A percentile compares a stretch with the other conserved stretches of the same genome.
phyloP scores from a whole-genome alignment of 2,888 invertebrate genomes.

The Smittia sp. region DNA sequence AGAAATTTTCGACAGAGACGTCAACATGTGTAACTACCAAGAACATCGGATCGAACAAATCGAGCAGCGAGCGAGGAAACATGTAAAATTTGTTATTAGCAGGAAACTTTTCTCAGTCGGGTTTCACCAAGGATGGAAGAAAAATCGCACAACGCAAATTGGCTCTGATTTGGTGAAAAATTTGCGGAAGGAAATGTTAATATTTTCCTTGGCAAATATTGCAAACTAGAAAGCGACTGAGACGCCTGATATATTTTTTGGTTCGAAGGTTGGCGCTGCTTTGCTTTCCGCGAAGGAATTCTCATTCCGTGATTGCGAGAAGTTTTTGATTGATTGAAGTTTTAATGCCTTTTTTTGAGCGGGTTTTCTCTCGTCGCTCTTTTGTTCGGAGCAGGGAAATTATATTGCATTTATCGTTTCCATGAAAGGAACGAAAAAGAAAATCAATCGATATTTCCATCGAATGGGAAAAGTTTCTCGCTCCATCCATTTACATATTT shows the following conservation, averaged over 20 bases:
- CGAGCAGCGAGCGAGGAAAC: background rate
- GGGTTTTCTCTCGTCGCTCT: background rate
- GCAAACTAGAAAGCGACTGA: background rate
- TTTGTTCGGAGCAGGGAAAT: slow-evolving; percentile 27
- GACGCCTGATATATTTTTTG: background rate
- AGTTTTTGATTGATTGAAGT: slow-evolving; percentile 39
- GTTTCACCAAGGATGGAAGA: background rate
- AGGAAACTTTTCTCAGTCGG: background rate
- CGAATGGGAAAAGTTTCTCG: slow-evolving; percentile 18
- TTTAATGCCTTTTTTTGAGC: slow-evolving; percentile 35
- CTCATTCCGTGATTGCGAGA: slow-evolving; percentile 26
- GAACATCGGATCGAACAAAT: background rate
- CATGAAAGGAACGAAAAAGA: slow-evolving; percentile 4
- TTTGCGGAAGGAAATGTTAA: slow-evolving; percentile 35
- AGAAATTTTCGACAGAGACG: background rate
- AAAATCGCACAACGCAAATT: background rate
- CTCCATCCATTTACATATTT: slow-evolving; percentile 34
- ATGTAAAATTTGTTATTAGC: slow-evolving; percentile 1
- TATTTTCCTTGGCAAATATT: slow-evolving; percentile 32
- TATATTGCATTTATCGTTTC: slow-evolving; percentile 30
- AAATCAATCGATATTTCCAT: slow-evolving; percentile 32
- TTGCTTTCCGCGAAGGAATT: background rate
- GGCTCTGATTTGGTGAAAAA: slow-evolving; percentile 33
- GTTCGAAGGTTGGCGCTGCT: background rate
- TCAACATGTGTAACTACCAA: background rate